Conservation (phyloP, 2,113 vertebrate species). For the Oostethus manadensis region DNA sequence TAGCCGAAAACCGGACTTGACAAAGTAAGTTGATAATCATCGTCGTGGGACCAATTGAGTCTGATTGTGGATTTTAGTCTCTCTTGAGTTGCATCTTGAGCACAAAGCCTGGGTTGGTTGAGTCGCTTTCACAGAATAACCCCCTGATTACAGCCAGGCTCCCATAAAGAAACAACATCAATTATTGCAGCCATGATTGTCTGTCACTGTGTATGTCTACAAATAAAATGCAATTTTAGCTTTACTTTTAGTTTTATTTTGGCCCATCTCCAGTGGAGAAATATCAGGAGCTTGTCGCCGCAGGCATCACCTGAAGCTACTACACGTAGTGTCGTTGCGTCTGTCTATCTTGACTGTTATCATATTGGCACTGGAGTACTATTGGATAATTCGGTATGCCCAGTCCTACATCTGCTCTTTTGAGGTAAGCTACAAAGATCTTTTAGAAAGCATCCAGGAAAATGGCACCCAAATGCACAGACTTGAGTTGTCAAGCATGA, state of each 20-base stretch:
- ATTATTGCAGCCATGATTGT: conserved; percentile 23
- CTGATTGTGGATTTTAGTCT: no score
- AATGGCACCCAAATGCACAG: conserved; percentile 1
- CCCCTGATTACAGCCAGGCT: conserved; percentile 23
- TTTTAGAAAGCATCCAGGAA: conserved; percentile 14
- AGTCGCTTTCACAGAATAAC: no score
- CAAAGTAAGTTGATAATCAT: no score
- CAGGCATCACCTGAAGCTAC: conserved; percentile 10
- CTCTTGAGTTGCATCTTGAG: no score
- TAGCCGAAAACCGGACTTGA: no score
- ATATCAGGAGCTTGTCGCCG: conserved; percentile 6
- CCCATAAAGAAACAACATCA: conserved; percentile 20
- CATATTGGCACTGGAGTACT: not conserved
- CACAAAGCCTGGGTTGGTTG: no score
- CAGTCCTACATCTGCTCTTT: not conserved
- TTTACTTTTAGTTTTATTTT: no score
- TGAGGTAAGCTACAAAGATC: not conserved
- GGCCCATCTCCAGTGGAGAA: not conserved
- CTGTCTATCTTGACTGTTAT: conserved; percentile 1
- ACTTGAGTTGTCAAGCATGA: not conserved
- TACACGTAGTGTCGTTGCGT: no score
- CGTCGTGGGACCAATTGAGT: no score
- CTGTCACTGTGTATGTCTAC: conserved; percentile 15
- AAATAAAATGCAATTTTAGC: conserved; percentile 26
- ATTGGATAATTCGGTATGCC: not conserved